Conservation (phyloP, 2,888 invertebrate species). For the Cephonodes hylas region DNA sequence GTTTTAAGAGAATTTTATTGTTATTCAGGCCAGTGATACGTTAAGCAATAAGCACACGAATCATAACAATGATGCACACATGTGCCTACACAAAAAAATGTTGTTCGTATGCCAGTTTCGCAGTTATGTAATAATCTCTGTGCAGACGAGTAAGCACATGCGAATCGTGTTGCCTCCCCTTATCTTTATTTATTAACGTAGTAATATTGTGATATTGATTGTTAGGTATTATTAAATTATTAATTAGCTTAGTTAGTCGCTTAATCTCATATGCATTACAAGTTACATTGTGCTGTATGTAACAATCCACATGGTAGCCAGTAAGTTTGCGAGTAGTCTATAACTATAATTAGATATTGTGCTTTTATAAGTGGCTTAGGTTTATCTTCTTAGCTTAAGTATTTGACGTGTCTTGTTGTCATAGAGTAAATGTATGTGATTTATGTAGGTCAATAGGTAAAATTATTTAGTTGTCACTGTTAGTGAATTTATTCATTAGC, state of each 20-base stretch:
- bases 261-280: slow-evolving; percentile 33
- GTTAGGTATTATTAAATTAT: slow-evolving; percentile 46
- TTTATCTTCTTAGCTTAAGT: slow-evolving; percentile 54
- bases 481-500: slow-evolving; percentile 9
- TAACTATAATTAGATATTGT: slow-evolving; percentile 36
- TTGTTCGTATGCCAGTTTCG: slow-evolving; percentile 21
- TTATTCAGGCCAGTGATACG: slow-evolving; percentile 3
- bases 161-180: slow-evolving; percentile 53
- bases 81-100: slow-evolving; percentile 10
- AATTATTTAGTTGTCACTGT: slow-evolving; percentile 17
- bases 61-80: slow-evolving; percentile 14
- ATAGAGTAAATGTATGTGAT: slow-evolving; percentile 27
- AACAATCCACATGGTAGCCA: neutral
- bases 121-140: slow-evolving; percentile 26
- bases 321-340: slow-evolving; percentile 12
- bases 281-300: slow-evolving; percentile 19
- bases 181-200: slow-evolving; percentile 54
- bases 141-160: slow-evolving; percentile 39
- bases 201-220: slow-evolving; percentile 74
- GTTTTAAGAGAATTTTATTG: neutral
- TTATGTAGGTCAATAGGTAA: slow-evolving; percentile 24
- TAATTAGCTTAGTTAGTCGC: slow-evolving; percentile 45
- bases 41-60: slow-evolving; percentile 2
- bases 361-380: slow-evolving; percentile 59
- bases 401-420: slow-evolving; percentile 24